Evolutionary conservation across 23 tunicate genomes (phyloP).

Genomic region (Halocynthia aurantium): DNA sequence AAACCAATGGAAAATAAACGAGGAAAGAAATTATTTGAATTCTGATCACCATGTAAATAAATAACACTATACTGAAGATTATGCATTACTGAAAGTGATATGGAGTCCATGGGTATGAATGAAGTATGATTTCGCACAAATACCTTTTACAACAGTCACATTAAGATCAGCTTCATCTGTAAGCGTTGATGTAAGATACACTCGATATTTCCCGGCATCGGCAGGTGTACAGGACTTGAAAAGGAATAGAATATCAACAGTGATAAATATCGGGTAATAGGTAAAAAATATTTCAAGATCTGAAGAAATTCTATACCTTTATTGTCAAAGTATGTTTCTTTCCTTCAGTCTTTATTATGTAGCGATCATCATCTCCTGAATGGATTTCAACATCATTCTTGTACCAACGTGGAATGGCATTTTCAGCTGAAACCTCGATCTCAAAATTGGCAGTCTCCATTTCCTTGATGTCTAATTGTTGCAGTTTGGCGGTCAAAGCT

Average conservation of each 20-base stretch:
- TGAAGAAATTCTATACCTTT: background rate
- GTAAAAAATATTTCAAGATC: no score
- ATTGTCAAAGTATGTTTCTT: slow-evolving; percentile 6
- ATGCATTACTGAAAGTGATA: no score
- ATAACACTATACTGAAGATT: no score
- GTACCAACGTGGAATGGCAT: slow-evolving; percentile 17
- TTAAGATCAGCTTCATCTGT: slow-evolving; percentile 5
- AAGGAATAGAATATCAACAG: background rate
- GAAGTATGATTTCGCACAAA: no score
- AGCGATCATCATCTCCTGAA: background rate
- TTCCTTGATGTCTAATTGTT: background rate
- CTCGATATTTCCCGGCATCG: slow-evolving; percentile 11
- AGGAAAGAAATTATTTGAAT: no score
- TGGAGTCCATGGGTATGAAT: no score
- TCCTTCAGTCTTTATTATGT: background rate
- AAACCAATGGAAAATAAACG: no score
- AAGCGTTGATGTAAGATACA: background rate
- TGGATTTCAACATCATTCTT: slow-evolving; percentile 3
- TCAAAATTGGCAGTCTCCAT: slow-evolving; percentile 17
- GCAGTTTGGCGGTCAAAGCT: background rate
- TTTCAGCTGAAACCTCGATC: slow-evolving; percentile 10
- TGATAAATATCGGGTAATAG: background rate
- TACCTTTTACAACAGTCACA: background rate
- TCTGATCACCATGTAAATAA: no score
- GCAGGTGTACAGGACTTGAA: slow-evolving; percentile 4